These are phyloP conservation scores for Agrochola lota DNA, from an alignment of 2,888 invertebrate species.

Conservation along the genomic window DNA sequence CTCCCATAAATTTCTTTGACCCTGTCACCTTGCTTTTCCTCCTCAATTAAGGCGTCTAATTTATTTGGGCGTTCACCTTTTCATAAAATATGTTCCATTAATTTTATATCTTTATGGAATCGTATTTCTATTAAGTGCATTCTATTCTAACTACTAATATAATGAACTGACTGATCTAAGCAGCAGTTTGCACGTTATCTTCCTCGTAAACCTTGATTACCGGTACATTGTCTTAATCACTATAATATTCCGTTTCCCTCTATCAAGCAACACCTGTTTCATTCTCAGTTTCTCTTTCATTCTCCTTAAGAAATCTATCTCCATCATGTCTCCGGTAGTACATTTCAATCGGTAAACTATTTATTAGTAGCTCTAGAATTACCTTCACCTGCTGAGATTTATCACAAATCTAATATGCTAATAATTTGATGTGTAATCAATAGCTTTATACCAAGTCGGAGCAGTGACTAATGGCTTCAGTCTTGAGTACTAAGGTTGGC, in stretches of 20 bases:
- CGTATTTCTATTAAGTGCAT: background rate
- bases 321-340: conserved; percentile 37
- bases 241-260: conserved; percentile 13
- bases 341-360: conserved; percentile 55
- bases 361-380: conserved; percentile 60
- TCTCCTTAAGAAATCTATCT: conserved; percentile 47
- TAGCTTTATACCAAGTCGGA: conserved; percentile 59
- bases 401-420: conserved; percentile 67
- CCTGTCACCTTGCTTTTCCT: conserved; percentile 69
- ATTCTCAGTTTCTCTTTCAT: conserved; percentile 49
- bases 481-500: conserved; percentile 42
- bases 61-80: conserved; percentile 35
- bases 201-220: background rate
- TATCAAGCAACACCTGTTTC: conserved; percentile 22
- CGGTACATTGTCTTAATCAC: background rate
- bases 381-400: conserved; percentile 62
- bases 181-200: background rate
- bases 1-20: conserved; percentile 70
- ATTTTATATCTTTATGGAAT: background rate
- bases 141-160: background rate
- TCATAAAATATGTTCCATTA: background rate
- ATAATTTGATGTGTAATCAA: conserved; percentile 70
- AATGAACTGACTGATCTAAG: background rate
- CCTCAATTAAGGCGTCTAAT: conserved; percentile 47
- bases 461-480: conserved; percentile 69